Evolutionary conservation across 2,113 vertebrate species (phyloP).

Genomic region (Gallinago undulata): DNA sequence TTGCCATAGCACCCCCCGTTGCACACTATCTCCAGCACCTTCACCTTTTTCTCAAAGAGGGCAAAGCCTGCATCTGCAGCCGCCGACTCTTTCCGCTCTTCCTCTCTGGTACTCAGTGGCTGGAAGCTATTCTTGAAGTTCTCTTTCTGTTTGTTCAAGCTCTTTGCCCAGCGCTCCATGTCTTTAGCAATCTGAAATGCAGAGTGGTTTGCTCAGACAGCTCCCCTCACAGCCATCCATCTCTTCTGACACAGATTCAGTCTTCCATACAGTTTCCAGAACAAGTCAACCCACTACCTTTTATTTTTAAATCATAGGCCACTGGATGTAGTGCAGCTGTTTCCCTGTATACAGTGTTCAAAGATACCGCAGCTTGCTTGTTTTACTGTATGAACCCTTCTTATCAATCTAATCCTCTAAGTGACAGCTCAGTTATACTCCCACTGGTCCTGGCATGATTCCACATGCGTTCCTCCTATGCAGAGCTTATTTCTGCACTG

Average conservation of each 20-base stretch:
- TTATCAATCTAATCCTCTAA: conserved; percentile 34
- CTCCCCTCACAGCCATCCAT: background rate
- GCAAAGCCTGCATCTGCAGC: conserved; percentile 95
- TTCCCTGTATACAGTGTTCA: background rate
- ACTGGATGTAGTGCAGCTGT: conserved; percentile 32
- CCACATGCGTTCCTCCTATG: conserved; percentile 9
- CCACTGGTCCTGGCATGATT: conserved; percentile 27
- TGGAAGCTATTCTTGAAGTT: conserved; percentile 97
- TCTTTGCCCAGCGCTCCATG: conserved; percentile 99
- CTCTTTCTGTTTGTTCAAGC: conserved; percentile 97
- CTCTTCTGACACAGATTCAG: background rate
- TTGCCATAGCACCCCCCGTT: background rate
- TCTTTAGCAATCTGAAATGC: conserved; percentile 93
- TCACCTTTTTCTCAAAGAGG: conserved; percentile 98
- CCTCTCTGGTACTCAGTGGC: conserved; percentile 86
- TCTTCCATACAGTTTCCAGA: background rate
- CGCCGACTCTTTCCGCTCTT: conserved; percentile 93
- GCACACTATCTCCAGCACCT: background rate
- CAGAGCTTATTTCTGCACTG: conserved; percentile 37
- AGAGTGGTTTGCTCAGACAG: background rate
- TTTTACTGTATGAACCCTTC: conserved; percentile 1
- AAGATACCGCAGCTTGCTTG: background rate
- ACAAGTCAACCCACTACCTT: background rate
- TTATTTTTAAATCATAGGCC: conserved; percentile 26
- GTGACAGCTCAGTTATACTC: conserved; percentile 33